Evolutionary conservation across 1,140 invertebrate species (phyloP), one percentile per base, ranked within the genome.

Genomic region (Notospermus geniculatus): DNA sequence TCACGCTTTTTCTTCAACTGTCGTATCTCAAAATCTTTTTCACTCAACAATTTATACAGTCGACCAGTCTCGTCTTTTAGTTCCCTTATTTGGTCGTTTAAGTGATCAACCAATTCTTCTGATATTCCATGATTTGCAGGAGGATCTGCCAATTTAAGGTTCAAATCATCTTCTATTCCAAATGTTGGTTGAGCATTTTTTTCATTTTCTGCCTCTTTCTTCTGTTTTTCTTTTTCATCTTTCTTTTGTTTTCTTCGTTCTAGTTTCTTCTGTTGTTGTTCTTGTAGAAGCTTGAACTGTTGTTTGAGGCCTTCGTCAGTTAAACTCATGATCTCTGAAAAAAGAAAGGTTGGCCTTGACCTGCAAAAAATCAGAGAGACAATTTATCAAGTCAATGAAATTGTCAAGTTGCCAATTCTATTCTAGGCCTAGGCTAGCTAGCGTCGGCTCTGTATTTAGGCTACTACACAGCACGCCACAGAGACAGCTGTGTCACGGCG

Each of bases 11-110:
- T 80, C 52, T 77, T 76, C 11, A 80, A 57, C 29, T 77, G 68
- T 50, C 74, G 67, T 17, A 82, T 71, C 70, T 82, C 80, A 72
- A 79, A 80, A 59, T 82, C 79, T 66, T 72, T 75, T 64, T 82
- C 79, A 69, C 73, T 77, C 5, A 80, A 65, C 29, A 81, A 62
- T 57, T 79, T 79, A 64, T 76, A 79, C 13, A 80, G 63, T 41
- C 80, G 62, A 9, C 78, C 77, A 74, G 79, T 82, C 65, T 82
- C 80, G 74, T 81, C 80, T 66, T 79, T 79, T 17, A 80, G 60
- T 67, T 81, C 75, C 78, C 80, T 66, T 17, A 78, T 73, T 62
- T 77, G 71, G 55, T 76, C 67, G 64, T 78, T 75, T 2, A 78
- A 63, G 54, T 77, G 76, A 17, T 74, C 68, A 7, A 76, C 76